Conservation (phyloP, 2,888 invertebrate species). For the Cantharis flavilabris region DNA sequence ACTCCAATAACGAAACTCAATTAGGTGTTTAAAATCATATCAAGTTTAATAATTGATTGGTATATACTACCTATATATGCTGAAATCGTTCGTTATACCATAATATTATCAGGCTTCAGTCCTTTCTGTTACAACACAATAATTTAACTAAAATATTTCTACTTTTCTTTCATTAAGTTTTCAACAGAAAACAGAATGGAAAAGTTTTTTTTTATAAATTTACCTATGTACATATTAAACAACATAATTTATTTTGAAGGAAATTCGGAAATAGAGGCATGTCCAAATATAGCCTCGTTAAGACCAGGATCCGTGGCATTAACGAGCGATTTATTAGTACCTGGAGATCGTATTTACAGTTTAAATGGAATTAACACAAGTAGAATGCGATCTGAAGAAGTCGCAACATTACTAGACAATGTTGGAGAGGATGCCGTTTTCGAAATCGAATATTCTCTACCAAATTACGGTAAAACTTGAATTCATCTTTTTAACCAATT, state of each 20-base stretch:
- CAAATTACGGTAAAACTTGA: slow-evolving; percentile 70
- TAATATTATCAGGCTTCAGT: background rate
- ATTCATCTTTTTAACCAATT: background rate
- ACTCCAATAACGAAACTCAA: too few relatives aligned
- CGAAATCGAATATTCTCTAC: slow-evolving; percentile 83
- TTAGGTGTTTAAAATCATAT: too few relatives aligned
- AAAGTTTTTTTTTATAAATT: background rate
- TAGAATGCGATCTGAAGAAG: slow-evolving; percentile 77
- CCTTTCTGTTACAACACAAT: background rate
- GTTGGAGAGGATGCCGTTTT: slow-evolving; percentile 76
- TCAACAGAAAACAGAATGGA: background rate
- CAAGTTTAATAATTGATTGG: background rate
- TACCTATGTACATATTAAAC: background rate
- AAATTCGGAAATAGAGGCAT: slow-evolving; percentile 69
- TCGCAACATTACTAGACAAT: slow-evolving; percentile 73
- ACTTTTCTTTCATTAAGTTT: too few relatives aligned
- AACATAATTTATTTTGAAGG: slow-evolving; percentile 55
- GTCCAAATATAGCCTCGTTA: slow-evolving; percentile 70
- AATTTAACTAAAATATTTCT: background rate
- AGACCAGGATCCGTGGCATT: slow-evolving; percentile 72
- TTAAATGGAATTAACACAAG: slow-evolving; percentile 82
- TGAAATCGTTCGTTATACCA: background rate
- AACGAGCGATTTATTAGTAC: slow-evolving; percentile 76
- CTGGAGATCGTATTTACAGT: slow-evolving; percentile 79
- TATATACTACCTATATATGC: background rate